A percentile compares a stretch with the other conserved stretches of the same genome.
Conservation (phyloP, 2,888 invertebrate genomes). For the Strigamia maritima region DNA sequence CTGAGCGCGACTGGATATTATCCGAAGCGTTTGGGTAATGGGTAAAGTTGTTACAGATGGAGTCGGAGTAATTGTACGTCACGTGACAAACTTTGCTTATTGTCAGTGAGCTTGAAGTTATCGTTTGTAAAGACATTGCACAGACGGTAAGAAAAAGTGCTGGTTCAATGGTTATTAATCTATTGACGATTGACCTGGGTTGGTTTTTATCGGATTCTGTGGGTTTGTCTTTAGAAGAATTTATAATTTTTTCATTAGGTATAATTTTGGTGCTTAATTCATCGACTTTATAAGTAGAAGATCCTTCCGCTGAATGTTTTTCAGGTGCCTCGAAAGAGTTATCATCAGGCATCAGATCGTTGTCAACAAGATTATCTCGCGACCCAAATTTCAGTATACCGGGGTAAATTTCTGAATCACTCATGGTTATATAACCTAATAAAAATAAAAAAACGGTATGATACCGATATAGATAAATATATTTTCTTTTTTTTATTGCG, state of each 20-base stretch:
- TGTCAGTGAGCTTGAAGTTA: neutral
- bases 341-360: neutral
- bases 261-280: no score
- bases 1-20: neutral
- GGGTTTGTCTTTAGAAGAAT: neutral
- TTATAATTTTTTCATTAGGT: no score
- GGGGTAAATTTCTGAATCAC: no score
- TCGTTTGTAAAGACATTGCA: neutral
- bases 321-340: neutral
- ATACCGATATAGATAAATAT: no score
- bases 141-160: neutral
- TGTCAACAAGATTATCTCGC: neutral
- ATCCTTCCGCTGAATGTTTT: no score
- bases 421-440: no score
- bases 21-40: neutral
- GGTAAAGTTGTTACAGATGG: neutral
- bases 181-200: neutral
- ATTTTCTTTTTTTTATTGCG: no score
- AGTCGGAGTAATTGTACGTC: neutral
- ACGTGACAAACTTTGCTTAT: neutral
- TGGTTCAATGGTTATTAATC: neutral
- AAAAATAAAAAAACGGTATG: no score
- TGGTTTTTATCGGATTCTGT: neutral
- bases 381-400: no score
- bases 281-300: no score